Conservation (phyloP, 2,888 invertebrate genomes). For the Anoplius nigerrimus region DNA sequence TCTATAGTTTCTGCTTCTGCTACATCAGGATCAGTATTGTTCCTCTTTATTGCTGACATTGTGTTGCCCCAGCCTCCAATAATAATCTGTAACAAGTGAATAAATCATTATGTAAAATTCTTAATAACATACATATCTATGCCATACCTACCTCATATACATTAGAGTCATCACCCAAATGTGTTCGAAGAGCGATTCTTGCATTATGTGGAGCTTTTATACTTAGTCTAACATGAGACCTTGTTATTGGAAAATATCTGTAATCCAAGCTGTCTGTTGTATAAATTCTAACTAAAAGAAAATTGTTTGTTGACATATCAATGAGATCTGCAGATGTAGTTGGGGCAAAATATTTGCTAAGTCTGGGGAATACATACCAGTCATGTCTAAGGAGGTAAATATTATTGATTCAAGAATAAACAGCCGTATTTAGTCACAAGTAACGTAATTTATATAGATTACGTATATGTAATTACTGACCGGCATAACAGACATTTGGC, state of each 20-base stretch:
- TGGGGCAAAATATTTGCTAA: too few relatives aligned
- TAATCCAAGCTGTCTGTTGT: slow-evolving; percentile 60
- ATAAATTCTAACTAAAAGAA: slow-evolving; percentile 53
- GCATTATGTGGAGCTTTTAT: slow-evolving; percentile 61
- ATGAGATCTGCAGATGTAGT: too few relatives aligned
- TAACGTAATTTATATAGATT: too few relatives aligned
- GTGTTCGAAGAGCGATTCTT: slow-evolving; percentile 61
- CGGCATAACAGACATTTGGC: too few relatives aligned
- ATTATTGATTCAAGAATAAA: too few relatives aligned
- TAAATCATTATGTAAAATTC: neutral
- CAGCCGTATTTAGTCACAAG: too few relatives aligned
- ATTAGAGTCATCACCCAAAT: slow-evolving; percentile 59
- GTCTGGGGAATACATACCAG: too few relatives aligned
- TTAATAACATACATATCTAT: neutral
- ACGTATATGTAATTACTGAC: too few relatives aligned
- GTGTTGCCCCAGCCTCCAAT: slow-evolving; percentile 62
- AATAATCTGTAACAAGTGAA: slow-evolving; percentile 48
- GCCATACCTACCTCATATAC: slow-evolving; percentile 56
- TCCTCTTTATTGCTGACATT: slow-evolving; percentile 59
- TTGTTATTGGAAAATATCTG: slow-evolving; percentile 61
- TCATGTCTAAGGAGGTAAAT: too few relatives aligned
- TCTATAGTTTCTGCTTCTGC: slow-evolving; percentile 56
- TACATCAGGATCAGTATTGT: slow-evolving; percentile 49
- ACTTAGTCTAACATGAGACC: slow-evolving; percentile 46
- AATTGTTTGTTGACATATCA: neutral